phyloP scores from a whole-genome alignment of 1,140 invertebrate species.

The Arctopsyche grandis region DNA sequence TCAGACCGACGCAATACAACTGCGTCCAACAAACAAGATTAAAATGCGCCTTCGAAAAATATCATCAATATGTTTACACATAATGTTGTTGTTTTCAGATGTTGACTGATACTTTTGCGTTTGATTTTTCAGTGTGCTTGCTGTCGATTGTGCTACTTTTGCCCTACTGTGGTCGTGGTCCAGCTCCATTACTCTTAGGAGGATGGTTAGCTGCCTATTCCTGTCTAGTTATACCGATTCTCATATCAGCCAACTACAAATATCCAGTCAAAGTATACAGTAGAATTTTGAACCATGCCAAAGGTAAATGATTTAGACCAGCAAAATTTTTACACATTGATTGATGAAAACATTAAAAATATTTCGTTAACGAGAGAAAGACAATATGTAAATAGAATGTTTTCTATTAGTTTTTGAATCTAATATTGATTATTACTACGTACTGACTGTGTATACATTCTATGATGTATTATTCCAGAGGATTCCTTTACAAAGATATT shows the following conservation, averaged over 20 bases:
- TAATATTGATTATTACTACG: too few relatives aligned
- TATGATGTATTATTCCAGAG: too few relatives aligned
- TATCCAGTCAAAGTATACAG: slow-evolving; percentile 65
- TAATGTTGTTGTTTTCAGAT: not conserved
- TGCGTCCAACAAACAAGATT: not conserved
- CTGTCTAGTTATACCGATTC: slow-evolving; percentile 70
- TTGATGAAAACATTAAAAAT: too few relatives aligned
- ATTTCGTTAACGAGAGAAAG: too few relatives aligned
- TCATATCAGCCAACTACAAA: slow-evolving; percentile 73
- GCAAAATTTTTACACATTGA: too few relatives aligned
- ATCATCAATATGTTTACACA: not conserved
- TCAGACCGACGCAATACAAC: not conserved
- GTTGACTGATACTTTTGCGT: slow-evolving; percentile 1
- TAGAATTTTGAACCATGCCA: slow-evolving; percentile 53
- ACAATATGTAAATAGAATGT: too few relatives aligned
- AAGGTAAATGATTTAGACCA: slow-evolving; percentile 41
- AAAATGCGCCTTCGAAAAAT: not conserved
- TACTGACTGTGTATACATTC: too few relatives aligned
- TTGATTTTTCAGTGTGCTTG: slow-evolving; percentile 68
- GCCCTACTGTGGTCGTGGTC: slow-evolving; percentile 69
- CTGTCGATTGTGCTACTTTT: slow-evolving; percentile 71
- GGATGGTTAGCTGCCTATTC: slow-evolving; percentile 72
- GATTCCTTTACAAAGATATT: too few relatives aligned
- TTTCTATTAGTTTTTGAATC: too few relatives aligned
- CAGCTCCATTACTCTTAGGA: slow-evolving; percentile 69